Base-by-base conservation (phyloP, 2,797 vertebrate genomes). In the Hyperoplus lanceolatus region DNA sequence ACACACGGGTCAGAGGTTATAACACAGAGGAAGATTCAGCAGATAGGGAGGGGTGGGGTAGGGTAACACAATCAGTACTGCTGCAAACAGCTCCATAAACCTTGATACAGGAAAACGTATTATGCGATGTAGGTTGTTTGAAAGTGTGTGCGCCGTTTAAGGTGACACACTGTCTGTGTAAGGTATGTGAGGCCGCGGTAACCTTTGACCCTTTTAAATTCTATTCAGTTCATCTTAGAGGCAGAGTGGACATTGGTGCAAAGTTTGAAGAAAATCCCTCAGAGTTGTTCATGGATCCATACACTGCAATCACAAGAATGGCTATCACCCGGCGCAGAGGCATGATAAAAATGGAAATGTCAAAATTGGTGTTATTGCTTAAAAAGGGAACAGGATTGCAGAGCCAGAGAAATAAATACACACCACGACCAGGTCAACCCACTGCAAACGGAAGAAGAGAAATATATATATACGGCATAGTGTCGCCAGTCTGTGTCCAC, bases 1-100 rank as follows among this genome's bases (percentile, higher is more conserved):
- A 29, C 7, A 45, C 49, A 46, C 6, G 12, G 18, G 69, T 69
- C 64, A 64, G 55, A 77, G 75, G 65, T 65, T 39, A 10, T 38
- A 63, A 56, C 58, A 51, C 8, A 13, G 42, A 53, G 46, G 15
- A 63, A 39, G 39, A 54, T 50, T 45, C 21, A 61, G 57, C 61
- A 64, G 54, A 69, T 54, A 15, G 9, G 29, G 29, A 29, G 29
- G 29, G 29, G 29, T 3, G 29, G 29, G 3, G 29, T 3, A 21
- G 39, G 8, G 5, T 15, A 63, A 63, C 60, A 63, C 46, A 16
- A 54, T 56, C 49, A 46, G 46, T 65, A 21, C 38, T 36, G 62
- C 43, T 21, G 39, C 11, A 16, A 68, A 18, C 12, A 21, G 39
- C 21, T 58, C 16, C 5, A 50, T 48, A 65, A 60, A 48, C 6